A percentile compares a stretch with the other conserved stretches of the same genome.
Conservation (phyloP, 2,113 vertebrate genomes). For the Stegostoma tigrinum region DNA sequence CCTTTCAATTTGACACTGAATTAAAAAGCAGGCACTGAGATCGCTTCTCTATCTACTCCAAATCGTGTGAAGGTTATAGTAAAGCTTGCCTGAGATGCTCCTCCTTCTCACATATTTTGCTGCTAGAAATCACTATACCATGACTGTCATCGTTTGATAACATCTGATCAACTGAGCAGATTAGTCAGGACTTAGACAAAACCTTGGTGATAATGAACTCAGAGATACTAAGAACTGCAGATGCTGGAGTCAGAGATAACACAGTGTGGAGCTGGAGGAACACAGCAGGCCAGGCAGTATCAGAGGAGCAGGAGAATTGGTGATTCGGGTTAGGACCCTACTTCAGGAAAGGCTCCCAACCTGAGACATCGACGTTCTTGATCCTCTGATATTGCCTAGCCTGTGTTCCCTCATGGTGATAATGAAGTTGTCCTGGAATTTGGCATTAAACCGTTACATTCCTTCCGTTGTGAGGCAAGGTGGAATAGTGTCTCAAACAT, state of each 20-base stretch:
- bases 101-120: not conserved
- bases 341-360: too few species aligned
- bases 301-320: too few species aligned
- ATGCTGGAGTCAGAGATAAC: too few species aligned
- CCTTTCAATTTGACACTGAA: not conserved
- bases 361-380: too few species aligned
- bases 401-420: not conserved
- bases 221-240: too few species aligned
- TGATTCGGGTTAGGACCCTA: too few species aligned
- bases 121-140: not conserved
- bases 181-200: slow-evolving; percentile 6
- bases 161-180: not conserved
- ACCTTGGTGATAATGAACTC: not conserved
- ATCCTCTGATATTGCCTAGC: too few species aligned
- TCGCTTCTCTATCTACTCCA: not conserved
- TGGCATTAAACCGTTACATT: not conserved
- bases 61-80: not conserved
- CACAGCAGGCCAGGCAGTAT: too few species aligned
- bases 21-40: not conserved
- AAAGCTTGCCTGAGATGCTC: not conserved
- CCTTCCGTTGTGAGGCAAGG: not conserved
- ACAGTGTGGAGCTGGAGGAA: too few species aligned
- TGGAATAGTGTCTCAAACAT: not conserved
- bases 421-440: not conserved
- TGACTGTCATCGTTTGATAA: not conserved